Percentiles rank a stretch among this genome's conserved stretches.
Conservation (phyloP, 2,797 vertebrate species). For the Anguilla obscura region DNA sequence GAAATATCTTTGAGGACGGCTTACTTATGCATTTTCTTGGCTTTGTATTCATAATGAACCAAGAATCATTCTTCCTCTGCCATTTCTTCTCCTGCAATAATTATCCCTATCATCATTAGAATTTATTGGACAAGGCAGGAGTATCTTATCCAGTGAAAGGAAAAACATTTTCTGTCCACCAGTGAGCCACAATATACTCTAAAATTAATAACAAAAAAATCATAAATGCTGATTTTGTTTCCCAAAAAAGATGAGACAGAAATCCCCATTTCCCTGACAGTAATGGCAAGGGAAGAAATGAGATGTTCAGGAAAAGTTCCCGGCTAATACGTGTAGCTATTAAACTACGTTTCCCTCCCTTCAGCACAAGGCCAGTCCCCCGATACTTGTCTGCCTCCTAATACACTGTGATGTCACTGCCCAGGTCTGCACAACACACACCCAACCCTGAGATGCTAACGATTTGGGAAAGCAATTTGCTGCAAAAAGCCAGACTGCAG, state of each 20-base stretch:
- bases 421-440: not conserved
- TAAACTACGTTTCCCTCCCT: not conserved
- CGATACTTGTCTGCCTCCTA: not conserved
- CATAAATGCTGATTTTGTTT: not conserved
- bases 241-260: not conserved
- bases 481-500: not conserved
- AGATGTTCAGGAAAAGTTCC: constrained; percentile 11
- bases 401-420: not conserved
- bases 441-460: not conserved
- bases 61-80: not conserved
- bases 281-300: constrained; percentile 15
- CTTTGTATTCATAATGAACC: not conserved
- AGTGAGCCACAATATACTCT: not conserved
- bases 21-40: not conserved
- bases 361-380: not conserved
- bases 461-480: not conserved
- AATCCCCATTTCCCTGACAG: not conserved
- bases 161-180: not conserved
- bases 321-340: not conserved
- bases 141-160: not conserved
- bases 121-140: not conserved
- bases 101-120: not conserved
- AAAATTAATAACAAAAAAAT: too few species aligned
- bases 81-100: not conserved
- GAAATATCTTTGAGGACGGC: not conserved